Conservation (phyloP, 2,888 invertebrate species). For the Microdon myrmicae region DNA sequence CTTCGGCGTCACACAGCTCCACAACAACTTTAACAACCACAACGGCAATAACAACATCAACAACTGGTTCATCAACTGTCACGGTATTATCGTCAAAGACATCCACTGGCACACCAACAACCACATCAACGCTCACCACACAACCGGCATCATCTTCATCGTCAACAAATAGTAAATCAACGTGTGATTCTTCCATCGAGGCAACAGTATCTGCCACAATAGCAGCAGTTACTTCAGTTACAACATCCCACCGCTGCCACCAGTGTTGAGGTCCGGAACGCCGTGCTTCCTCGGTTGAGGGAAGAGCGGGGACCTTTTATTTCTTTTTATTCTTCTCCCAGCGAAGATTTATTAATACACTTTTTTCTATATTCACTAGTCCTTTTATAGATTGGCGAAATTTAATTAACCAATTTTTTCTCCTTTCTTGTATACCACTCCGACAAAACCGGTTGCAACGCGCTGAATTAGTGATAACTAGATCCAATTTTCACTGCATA, state of each 20-base stretch:
- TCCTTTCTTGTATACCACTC: no score
- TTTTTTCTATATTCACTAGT: no score
- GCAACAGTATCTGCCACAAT: slow-evolving; percentile 43
- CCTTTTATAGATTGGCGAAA: no score
- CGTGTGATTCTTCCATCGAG: slow-evolving; percentile 35
- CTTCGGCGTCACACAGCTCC: slow-evolving; percentile 48
- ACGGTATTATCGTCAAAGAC: slow-evolving; percentile 34
- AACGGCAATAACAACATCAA: slow-evolving; percentile 50
- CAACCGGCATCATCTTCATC: slow-evolving; percentile 26
- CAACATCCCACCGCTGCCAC: slow-evolving; percentile 54
- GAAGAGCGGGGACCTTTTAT: no score
- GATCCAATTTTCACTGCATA: no score
- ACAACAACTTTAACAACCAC: slow-evolving; percentile 23
- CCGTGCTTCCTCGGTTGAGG: no score
- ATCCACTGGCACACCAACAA: slow-evolving; percentile 27
- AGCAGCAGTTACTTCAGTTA: slow-evolving; percentile 55
- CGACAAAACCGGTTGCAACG: no score
- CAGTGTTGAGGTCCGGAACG: no score
- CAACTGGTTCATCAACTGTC: slow-evolving; percentile 34
- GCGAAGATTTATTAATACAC: no score
- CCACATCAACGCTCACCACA: slow-evolving; percentile 16
- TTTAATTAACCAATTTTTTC: no score
- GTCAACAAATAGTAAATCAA: slow-evolving; percentile 22
- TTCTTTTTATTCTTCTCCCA: no score
- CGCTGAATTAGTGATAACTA: no score